A percentile compares a stretch with the other conserved stretches of the same genome.
These are phyloP conservation scores for Shargacucullia verbasci DNA, from an alignment of 2,888 invertebrate genomes.

Conservation along the genomic window DNA sequence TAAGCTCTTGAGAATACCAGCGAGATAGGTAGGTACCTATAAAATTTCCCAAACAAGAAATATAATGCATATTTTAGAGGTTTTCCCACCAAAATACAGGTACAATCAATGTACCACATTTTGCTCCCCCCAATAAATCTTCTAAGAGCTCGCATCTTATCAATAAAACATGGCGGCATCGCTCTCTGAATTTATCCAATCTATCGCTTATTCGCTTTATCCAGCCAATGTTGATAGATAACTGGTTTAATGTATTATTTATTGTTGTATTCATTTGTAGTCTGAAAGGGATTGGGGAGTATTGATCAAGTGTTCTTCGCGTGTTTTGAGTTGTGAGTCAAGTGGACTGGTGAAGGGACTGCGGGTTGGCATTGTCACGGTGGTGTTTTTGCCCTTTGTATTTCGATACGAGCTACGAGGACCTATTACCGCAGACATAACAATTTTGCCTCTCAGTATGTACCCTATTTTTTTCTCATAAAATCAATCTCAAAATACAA, in stretches of 20 bases:
- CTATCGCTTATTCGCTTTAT: conserved; percentile 52
- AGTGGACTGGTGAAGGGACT: background rate
- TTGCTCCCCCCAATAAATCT: conserved; percentile 59
- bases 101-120: conserved; percentile 41
- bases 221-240: conserved; percentile 50
- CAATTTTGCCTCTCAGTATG: too few species aligned
- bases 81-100: conserved; percentile 21
- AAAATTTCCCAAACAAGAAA: too few species aligned
- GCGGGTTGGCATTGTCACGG: too few species aligned
- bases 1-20: too few species aligned
- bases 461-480: too few species aligned
- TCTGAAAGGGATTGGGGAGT: conserved; percentile 1
- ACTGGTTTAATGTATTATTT: conserved; percentile 52
- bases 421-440: too few species aligned
- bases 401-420: too few species aligned
- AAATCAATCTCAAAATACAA: too few species aligned
- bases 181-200: conserved; percentile 50
- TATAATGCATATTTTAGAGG: background rate
- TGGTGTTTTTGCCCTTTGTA: too few species aligned
- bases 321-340: background rate
- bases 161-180: conserved; percentile 64
- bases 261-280: conserved; percentile 44
- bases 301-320: conserved; percentile 13
- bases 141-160: conserved; percentile 61
- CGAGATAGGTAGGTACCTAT: too few species aligned